Base-by-base conservation (phyloP, 2,113 vertebrate species). In the Erinaceus europaeus region DNA sequence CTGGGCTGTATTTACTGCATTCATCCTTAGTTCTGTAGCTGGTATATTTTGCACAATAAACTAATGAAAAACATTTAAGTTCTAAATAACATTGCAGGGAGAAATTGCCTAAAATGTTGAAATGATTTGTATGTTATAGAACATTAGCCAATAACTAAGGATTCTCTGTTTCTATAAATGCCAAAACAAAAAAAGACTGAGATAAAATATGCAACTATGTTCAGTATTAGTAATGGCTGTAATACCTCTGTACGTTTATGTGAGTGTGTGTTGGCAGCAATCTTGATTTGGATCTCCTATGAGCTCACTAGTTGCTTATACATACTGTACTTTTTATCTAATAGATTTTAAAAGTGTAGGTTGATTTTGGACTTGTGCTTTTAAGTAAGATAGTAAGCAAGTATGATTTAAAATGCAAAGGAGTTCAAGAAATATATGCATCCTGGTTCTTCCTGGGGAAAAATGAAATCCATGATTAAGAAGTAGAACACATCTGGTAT, bases 151-250 rank as follows among this genome's bases (percentile, higher is more conserved):
- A 34, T 53, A 73, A 86, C 12, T 17, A 75, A 48, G 38, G 85
- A 78, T 17, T 88, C 57, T 76, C 8, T 82, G 9, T 72, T 84
- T 92, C 53, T 61, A 42, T 52, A 78, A 86, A 89, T 83, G 27
- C 1, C 53, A 57, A 18, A 90, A 86, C 83, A 59, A 29, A 72
- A 40, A 86, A 91, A 86, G 65, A 40, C 18, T 67, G 71, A 91
- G 88, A 71, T 67, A 85, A 82, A 93, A 84, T 80, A 77, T 64
- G 83, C 50, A 78, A 13, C 9, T 25, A 75, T 72, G 46, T 62
- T 88, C 27, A 48, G 42, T 44, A 72, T 83, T 64, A 92, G 52
- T 84, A 62, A 87, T 10, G 9, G 44, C 77, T 76, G 84, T 79
- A 91, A 76, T 81, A 79, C 14, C 42, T 48, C 40, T 67, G 3